Conservation (phyloP, 2,113 vertebrate species). For the Stigmatopora argus region DNA sequence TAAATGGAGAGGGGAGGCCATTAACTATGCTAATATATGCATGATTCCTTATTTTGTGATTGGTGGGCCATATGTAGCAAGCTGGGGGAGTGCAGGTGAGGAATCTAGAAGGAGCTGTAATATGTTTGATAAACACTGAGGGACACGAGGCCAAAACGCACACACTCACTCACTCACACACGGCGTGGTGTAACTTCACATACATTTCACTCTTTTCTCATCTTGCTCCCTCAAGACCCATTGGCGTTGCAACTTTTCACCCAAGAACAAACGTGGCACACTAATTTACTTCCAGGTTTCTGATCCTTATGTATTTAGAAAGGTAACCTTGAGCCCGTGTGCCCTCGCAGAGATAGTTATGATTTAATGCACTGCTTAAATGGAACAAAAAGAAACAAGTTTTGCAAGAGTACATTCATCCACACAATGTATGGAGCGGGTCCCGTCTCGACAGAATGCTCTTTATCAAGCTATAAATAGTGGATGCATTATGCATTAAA, state of each 20-base stretch:
- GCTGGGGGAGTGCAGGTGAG: constrained; percentile 97
- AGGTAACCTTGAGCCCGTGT: constrained; percentile 64
- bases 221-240: constrained; percentile 57
- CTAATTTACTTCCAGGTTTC: constrained; percentile 71
- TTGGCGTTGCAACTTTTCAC: constrained; percentile 59
- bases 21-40: constrained; percentile 99
- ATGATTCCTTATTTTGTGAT: constrained; percentile 99
- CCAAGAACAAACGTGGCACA: constrained; percentile 56
- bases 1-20: constrained; percentile 99
- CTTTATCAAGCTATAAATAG: constrained; percentile 74
- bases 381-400: constrained; percentile 67
- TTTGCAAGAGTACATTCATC: constrained; percentile 64
- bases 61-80: constrained; percentile 98
- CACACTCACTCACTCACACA: constrained; percentile 8
- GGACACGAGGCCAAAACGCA: constrained; percentile 59
- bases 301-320: constrained; percentile 69
- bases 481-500: constrained; percentile 64
- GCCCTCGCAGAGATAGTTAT: constrained; percentile 52
- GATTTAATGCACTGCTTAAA: constrained; percentile 69
- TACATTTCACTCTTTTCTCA: constrained; percentile 37
- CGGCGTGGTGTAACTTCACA: not conserved
- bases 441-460: constrained; percentile 56
- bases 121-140: constrained; percentile 94
- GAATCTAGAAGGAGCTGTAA: constrained; percentile 94
- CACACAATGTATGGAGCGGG: constrained; percentile 64